Percentiles rank a stretch among this genome's conserved stretches.
Conservation (phyloP, 2,888 invertebrate genomes). For the Charanyca ferruginea region DNA sequence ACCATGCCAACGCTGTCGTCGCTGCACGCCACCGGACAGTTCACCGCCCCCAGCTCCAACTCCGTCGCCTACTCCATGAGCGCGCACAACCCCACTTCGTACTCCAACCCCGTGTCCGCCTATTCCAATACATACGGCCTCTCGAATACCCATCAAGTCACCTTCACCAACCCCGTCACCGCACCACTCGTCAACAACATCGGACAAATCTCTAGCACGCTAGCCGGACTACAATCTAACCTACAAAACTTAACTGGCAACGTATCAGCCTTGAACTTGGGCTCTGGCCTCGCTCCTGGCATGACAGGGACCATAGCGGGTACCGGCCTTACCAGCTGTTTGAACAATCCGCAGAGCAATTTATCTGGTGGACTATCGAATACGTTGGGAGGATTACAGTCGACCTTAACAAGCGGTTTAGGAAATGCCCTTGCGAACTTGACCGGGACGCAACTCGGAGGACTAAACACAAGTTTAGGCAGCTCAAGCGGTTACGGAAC, state of each 20-base stretch:
- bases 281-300: conserved; percentile 84
- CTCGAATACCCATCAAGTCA: conserved; percentile 88
- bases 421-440: conserved; percentile 85
- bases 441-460: conserved; percentile 84
- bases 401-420: conserved; percentile 83
- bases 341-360: conserved; percentile 85
- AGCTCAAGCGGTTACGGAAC: conserved; percentile 83
- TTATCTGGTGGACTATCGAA: conserved; percentile 84
- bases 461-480: conserved; percentile 83
- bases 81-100: conserved; percentile 88
- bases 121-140: conserved; percentile 88
- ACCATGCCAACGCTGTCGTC: conserved; percentile 92
- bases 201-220: conserved; percentile 87
- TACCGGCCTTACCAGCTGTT: conserved; percentile 85
- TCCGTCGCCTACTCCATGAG: conserved; percentile 89
- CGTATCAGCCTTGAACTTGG: conserved; percentile 84
- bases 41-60: conserved; percentile 87
- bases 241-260: conserved; percentile 87
- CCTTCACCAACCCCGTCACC: conserved; percentile 88
- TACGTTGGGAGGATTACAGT: conserved; percentile 85
- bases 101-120: conserved; percentile 89
- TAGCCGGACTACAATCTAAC: conserved; percentile 88
- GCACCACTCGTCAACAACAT: conserved; percentile 89
- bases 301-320: conserved; percentile 89
- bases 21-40: conserved; percentile 85